These are phyloP conservation scores for Scolopax bukidnonensis DNA, from an alignment of 2,797 vertebrate genomes.

Conservation along the genomic window DNA sequence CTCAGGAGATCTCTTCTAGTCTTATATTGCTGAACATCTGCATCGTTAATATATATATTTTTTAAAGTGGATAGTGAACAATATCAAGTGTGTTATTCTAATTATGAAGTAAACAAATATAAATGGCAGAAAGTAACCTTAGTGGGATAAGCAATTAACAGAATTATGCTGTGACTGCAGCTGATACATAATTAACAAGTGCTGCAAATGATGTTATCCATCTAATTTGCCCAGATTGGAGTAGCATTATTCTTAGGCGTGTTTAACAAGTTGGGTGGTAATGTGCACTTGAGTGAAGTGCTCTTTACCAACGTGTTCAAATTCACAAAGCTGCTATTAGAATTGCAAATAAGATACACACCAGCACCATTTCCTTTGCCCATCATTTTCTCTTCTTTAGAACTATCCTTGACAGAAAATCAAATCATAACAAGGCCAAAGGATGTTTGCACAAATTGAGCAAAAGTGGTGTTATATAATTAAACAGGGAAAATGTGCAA, in stretches of 20 bases:
- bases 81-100: background rate
- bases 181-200: constrained; percentile 40
- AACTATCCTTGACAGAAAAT: constrained; percentile 30
- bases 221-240: constrained; percentile 10
- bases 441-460: constrained; percentile 21
- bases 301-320: constrained; percentile 39
- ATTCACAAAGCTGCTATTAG: constrained; percentile 46
- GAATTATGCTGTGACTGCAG: constrained; percentile 12
- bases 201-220: constrained; percentile 10
- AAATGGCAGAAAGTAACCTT: constrained; percentile 24
- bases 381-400: constrained; percentile 17
- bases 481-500: background rate
- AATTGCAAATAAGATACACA: constrained; percentile 47
- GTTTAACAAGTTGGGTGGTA: constrained; percentile 33
- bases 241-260: constrained; percentile 2
- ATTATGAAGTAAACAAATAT: constrained; percentile 15
- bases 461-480: constrained; percentile 9
- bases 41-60: background rate
- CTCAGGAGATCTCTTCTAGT: background rate
- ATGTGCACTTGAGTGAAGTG: constrained; percentile 57
- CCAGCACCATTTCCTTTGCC: background rate
- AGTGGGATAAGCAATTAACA: constrained; percentile 31
- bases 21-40: background rate
- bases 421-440: constrained; percentile 24
- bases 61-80: background rate